A percentile compares a stretch with the other conserved stretches of the same genome.
phyloP scores from a whole-genome alignment of 2,888 invertebrate genomes.

The Poecilobothrus nobilitatus region DNA sequence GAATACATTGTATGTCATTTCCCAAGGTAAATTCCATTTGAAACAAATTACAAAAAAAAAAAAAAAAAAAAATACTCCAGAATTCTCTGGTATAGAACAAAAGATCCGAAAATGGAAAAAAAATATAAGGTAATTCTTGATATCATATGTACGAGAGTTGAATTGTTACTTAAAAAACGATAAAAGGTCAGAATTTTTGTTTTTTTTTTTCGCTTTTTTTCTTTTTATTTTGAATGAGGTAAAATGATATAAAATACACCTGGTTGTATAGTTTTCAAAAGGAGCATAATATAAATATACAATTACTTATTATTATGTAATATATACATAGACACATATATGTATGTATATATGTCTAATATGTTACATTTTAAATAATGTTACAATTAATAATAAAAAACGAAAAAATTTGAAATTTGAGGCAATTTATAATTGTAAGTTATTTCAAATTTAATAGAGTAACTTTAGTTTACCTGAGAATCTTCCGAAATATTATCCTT shows the following conservation, averaged over 20 bases:
- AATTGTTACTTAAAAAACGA: constrained; percentile 6
- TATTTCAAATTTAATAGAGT: no score
- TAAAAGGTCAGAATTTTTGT: not conserved
- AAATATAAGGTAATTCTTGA: not conserved
- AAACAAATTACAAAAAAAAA: not conserved
- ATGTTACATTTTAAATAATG: no score
- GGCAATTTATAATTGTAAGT: no score
- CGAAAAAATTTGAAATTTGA: no score
- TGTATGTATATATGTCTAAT: no score
- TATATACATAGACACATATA: no score
- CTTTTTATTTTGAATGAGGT: not conserved
- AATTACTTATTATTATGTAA: no score
- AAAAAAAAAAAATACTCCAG: not conserved
- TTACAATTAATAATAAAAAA: no score
- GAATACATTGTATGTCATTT: not conserved
- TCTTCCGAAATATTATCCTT: no score
- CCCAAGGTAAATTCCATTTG: not conserved
- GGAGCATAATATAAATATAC: no score
- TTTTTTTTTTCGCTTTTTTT: not conserved
- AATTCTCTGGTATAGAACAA: not conserved
- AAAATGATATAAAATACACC: constrained; percentile 1
- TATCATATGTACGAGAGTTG: not conserved
- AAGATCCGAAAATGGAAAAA: no score
- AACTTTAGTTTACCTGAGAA: no score
- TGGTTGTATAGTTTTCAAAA: not conserved